Percentiles rank a stretch among this genome's conserved stretches.
These are phyloP conservation scores for Megalopta genalis DNA, from an alignment of 1,140 invertebrate species.

Conservation along the genomic window DNA sequence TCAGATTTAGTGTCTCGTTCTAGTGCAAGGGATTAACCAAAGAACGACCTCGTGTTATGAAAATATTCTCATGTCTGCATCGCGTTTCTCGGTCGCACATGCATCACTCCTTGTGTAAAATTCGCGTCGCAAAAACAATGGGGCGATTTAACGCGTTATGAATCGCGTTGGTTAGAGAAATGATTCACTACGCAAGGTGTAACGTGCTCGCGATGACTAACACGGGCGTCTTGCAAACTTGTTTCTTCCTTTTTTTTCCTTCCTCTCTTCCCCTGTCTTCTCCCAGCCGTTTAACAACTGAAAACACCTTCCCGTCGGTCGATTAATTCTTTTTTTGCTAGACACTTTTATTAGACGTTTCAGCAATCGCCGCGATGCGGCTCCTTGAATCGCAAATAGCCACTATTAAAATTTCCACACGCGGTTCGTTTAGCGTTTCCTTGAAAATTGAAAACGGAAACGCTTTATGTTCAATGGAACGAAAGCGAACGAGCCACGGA, in stretches of 20 bases:
- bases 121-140: conserved; percentile 3
- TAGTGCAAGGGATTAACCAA: too few species aligned
- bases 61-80: neutral
- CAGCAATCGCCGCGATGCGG: neutral
- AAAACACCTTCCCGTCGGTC: conserved; percentile 1
- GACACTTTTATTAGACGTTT: conserved; percentile 1
- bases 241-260: neutral
- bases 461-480: neutral
- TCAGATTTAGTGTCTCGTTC: too few species aligned
- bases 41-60: neutral
- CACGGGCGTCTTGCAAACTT: neutral
- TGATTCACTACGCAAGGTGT: conserved; percentile 29
- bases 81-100: neutral
- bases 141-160: conserved; percentile 20
- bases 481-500: neutral
- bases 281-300: neutral
- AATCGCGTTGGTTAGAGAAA: neutral
- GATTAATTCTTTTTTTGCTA: conserved; percentile 25
- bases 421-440: neutral
- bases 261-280: neutral
- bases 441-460: neutral
- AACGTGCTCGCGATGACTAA: conserved; percentile 8
- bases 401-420: conserved; percentile 7
- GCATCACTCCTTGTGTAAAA: neutral
- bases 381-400: conserved; percentile 18